These are phyloP conservation scores for Anser cygnoides DNA, from an alignment of 2,113 vertebrate species.

Conservation along the genomic window DNA sequence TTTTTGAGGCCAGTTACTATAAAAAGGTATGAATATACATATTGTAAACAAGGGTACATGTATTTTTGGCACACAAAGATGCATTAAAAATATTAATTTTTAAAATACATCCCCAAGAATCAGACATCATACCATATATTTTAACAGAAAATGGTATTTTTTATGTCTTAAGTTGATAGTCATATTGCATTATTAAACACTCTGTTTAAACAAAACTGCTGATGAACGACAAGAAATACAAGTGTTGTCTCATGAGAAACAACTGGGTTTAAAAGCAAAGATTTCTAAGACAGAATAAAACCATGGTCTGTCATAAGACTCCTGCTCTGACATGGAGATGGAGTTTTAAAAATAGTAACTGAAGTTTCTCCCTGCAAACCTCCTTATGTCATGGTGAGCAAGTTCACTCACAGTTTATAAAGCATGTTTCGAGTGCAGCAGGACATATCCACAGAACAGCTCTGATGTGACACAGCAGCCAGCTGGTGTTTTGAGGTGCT, in stretches of 20 bases:
- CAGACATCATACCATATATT: neutral
- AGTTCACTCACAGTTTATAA: neutral
- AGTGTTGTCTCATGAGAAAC: neutral
- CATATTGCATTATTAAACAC: neutral
- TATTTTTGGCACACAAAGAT: neutral
- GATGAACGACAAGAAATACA: neutral
- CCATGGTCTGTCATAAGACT: neutral
- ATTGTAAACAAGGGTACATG: neutral
- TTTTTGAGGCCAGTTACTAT: neutral
- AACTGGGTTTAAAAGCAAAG: neutral
- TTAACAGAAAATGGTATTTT: neutral
- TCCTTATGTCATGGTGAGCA: neutral
- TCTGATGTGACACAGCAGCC: neutral
- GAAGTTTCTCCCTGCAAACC: neutral
- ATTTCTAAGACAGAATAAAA: neutral
- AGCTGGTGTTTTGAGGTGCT: neutral
- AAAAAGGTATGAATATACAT: neutral
- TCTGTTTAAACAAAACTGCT: neutral
- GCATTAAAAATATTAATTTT: neutral
- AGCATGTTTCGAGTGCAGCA: accelerated
- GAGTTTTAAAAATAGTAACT: neutral
- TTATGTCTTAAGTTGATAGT: neutral
- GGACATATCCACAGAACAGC: neutral
- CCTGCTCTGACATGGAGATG: neutral
- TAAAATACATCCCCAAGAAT: neutral